Base-by-base conservation (phyloP, 1,140 invertebrate genomes). In the Cheumatopsyche charites region DNA sequence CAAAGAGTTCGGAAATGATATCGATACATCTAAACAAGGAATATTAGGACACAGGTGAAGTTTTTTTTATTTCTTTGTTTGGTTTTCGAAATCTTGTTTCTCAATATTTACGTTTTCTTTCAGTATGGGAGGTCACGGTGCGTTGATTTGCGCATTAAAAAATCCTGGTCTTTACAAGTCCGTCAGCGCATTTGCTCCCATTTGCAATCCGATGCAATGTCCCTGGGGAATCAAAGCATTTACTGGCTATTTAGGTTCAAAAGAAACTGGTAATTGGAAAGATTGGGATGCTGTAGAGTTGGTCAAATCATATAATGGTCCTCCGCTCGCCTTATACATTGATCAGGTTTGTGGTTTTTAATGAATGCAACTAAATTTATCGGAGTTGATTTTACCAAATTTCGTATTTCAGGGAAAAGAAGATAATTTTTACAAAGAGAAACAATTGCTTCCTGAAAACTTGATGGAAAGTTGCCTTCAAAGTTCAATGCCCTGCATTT, bases 41-140 rank as follows among this genome's bases (percentile, higher is more conserved):
- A 94, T 96, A 74, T 94, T 92, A 88, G 94, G 94, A 0, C 94
- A 96, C 77, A 94, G 90, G 91, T n/a, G n/a, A n/a, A n/a, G n/a
- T 91, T 82, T 36, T 73, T 47, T 71, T 67, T 21, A 11, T 21
- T 26, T 43, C 21, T n/a, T 62, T 68, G 11, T 55, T 36, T 58
- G 65, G 43, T 1, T 71, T 65, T 15, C 29, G 55, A 70, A 49
- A 71, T 65, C 74, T 41, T 77, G 67, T 62, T 75, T 26, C 45
- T 4, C 41, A 45, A 23, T 19, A 66, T 42, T 71, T 12, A 19
- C 12, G 12, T 67, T 78, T 68, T 70, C 74, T 84, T 88, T 62
- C 78, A 96, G 95, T 79, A 98, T 98, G 96, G 97, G 97, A 65
- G 97, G 97, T 66, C 96, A 98, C 85, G 98, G 98, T 25, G 97